Conservation (phyloP, 2,797 vertebrate genomes). For the Potorous gilbertii region DNA sequence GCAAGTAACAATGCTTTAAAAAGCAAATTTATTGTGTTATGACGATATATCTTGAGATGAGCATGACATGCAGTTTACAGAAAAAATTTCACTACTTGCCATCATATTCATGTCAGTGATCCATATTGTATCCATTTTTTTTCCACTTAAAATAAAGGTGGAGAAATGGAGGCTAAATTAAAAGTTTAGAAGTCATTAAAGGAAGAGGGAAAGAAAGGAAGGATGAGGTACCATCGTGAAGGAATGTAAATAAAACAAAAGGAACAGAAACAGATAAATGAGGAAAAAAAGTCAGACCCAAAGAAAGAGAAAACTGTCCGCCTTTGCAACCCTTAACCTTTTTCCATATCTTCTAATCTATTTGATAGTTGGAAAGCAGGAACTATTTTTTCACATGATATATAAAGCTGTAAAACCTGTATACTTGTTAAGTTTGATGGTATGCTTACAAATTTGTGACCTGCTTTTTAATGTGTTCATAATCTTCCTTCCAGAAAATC, state of each 20-base stretch:
- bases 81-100: not conserved
- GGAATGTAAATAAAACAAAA: not conserved
- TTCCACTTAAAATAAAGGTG: not conserved
- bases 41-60: not conserved
- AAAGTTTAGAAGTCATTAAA: not conserved
- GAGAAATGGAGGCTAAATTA: not conserved
- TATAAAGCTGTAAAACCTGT: not conserved
- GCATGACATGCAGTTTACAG: not conserved
- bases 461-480: not conserved
- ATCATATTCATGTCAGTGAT: not conserved
- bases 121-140: not conserved
- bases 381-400: not conserved
- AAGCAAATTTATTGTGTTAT: not conserved
- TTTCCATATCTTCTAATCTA: not conserved
- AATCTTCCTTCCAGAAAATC: not conserved
- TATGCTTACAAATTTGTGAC: not conserved
- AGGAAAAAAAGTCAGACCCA: not conserved
- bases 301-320: not conserved
- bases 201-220: not conserved
- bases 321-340: not conserved
- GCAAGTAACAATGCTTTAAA: not conserved
- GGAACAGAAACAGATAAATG: not conserved
- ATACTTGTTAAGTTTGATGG: not conserved
- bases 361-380: not conserved
- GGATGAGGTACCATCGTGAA: not conserved